Evolutionary conservation across 1,140 invertebrate species (phyloP).

Genomic region (Neodiprion virginianus): DNA sequence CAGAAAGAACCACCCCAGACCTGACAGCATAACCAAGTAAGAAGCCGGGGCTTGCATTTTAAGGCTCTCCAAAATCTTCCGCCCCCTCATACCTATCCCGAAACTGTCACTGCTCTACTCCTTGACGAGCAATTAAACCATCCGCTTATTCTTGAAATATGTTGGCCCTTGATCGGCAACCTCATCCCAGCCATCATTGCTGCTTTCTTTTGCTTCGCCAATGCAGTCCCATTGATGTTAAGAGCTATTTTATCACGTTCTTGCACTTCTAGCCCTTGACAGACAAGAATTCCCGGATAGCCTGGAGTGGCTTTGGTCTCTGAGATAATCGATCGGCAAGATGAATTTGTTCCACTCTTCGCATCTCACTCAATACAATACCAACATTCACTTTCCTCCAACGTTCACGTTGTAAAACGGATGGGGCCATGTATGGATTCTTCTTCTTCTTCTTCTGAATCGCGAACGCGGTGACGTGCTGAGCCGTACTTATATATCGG

Average conservation of each 20-base stretch:
- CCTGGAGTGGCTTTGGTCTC: too few relatives aligned
- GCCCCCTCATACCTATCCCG: not conserved
- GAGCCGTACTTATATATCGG: not conserved
- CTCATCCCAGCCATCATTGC: too few relatives aligned
- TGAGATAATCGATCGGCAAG: too few relatives aligned
- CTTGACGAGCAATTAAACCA: not conserved
- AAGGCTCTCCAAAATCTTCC: not conserved
- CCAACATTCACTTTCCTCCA: not conserved
- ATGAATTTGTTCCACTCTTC: too few relatives aligned
- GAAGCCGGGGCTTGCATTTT: not conserved
- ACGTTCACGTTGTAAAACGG: too few relatives aligned
- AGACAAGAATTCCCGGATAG: too few relatives aligned
- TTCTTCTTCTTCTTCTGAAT: not conserved
- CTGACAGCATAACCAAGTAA: slow-evolving; percentile 1
- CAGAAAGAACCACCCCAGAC: not conserved
- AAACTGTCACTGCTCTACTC: not conserved
- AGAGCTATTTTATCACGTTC: too few relatives aligned
- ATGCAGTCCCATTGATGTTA: too few relatives aligned
- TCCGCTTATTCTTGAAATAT: not conserved
- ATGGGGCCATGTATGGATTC: not conserved
- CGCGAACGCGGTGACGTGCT: not conserved
- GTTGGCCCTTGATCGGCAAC: too few relatives aligned
- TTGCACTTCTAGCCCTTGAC: too few relatives aligned
- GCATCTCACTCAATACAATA: not conserved
- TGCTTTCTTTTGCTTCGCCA: too few relatives aligned